Evolutionary conservation across 2,113 vertebrate genomes (phyloP).

Genomic region (Bubalus kerabau): DNA sequence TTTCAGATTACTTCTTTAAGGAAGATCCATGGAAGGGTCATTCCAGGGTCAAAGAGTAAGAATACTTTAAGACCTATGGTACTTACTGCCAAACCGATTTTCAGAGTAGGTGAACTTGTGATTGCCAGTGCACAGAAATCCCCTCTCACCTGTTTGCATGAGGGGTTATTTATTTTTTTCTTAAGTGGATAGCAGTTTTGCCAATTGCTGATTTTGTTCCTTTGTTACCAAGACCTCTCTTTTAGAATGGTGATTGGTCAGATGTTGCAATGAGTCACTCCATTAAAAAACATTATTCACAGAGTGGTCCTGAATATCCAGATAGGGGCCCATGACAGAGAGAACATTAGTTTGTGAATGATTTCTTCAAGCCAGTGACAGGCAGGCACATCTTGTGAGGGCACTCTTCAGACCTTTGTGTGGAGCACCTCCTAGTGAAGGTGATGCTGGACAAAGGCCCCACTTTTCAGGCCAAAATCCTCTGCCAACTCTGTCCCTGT

Average conservation of each 20-base stretch:
- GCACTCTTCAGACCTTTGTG: neutral
- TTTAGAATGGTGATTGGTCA: neutral
- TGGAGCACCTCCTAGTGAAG: neutral
- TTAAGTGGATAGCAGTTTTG: neutral
- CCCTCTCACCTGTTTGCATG: neutral
- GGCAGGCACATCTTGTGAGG: neutral
- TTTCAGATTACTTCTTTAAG: neutral
- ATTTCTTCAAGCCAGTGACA: neutral
- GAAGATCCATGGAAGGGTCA: neutral
- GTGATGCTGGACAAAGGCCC: neutral
- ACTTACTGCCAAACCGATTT: neutral
- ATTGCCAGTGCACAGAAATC: neutral
- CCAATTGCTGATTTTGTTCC: neutral
- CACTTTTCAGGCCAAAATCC: accelerated
- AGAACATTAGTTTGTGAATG: neutral
- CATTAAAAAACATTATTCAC: neutral
- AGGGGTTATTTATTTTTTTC: neutral
- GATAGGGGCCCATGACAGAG: neutral
- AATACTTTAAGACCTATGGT: neutral
- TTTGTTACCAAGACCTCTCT: neutral
- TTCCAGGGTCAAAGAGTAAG: neutral
- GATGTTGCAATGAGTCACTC: neutral
- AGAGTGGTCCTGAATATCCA: neutral
- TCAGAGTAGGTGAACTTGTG: neutral
- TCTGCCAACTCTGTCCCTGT: accelerated